Evolutionary conservation across 2,113 vertebrate species (phyloP).

Genomic region (Crocuta crocuta): DNA sequence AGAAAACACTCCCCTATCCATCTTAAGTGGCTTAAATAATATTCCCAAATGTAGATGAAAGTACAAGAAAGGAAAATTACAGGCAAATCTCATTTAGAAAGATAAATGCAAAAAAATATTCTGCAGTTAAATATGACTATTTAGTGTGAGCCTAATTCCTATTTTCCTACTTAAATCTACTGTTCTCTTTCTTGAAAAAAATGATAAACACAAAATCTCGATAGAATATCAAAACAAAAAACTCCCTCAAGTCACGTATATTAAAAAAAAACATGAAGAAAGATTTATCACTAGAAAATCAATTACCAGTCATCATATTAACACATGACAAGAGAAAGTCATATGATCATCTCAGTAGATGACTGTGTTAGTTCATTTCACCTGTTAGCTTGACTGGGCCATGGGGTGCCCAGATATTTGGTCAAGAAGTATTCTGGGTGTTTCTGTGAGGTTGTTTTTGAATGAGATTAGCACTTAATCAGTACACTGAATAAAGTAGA

Average conservation of each 20-base stretch:
- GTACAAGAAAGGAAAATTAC: not conserved
- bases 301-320: not conserved
- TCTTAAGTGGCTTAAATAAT: not conserved
- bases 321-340: not conserved
- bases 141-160: not conserved
- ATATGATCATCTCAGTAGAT: not conserved
- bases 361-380: not conserved
- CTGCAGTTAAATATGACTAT: not conserved
- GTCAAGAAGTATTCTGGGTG: not conserved
- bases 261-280: not conserved
- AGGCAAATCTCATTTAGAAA: not conserved
- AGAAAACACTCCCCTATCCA: not conserved
- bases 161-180: not conserved
- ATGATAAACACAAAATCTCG: not conserved
- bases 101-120: not conserved
- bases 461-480: not conserved
- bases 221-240: not conserved
- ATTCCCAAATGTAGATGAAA: not conserved
- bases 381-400: not conserved
- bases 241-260: not conserved
- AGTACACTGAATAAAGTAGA: not conserved
- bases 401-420: not conserved
- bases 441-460: not conserved
- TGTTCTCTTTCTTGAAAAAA: not conserved
- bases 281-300: not conserved